Evolutionary conservation across 2,113 vertebrate genomes (phyloP).

Genomic region (Hippocampus zosterae): DNA sequence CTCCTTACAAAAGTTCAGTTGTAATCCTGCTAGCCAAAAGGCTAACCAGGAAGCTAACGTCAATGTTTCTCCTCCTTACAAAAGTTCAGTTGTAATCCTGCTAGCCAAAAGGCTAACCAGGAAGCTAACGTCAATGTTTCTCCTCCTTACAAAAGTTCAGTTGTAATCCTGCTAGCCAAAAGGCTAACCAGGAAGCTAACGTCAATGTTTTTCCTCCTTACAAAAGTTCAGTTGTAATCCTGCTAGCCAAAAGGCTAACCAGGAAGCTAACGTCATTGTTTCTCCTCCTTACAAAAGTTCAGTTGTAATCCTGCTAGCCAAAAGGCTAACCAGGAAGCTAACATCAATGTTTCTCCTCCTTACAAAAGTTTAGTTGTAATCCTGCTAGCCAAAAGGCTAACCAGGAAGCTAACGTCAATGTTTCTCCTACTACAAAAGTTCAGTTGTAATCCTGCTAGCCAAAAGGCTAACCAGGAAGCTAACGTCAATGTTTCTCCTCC

Average conservation of each 20-base stretch:
- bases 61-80: conserved; percentile 49
- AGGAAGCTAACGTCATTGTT: conserved; percentile 55
- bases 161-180: conserved; percentile 39
- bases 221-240: conserved; percentile 63
- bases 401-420: conserved; percentile 52
- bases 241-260: conserved; percentile 34
- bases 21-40: conserved; percentile 40
- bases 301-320: conserved; percentile 37
- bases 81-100: conserved; percentile 56
- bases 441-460: conserved; percentile 34
- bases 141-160: conserved; percentile 54
- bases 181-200: conserved; percentile 48
- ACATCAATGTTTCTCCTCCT: conserved; percentile 47
- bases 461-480: conserved; percentile 47
- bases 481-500: conserved; percentile 47
- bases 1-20: conserved; percentile 56
- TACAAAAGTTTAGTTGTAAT: conserved; percentile 65
- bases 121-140: conserved; percentile 54
- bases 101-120: conserved; percentile 38
- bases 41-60: conserved; percentile 50
- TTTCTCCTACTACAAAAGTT: conserved; percentile 57
- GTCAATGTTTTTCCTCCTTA: conserved; percentile 47
- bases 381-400: conserved; percentile 34
- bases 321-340: conserved; percentile 46
- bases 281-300: conserved; percentile 53